A percentile compares a stretch with the other conserved stretches of the same genome.
These are phyloP conservation scores for Amphilophus citrinellus DNA, from an alignment of 2,113 vertebrate genomes.

Conservation along the genomic window DNA sequence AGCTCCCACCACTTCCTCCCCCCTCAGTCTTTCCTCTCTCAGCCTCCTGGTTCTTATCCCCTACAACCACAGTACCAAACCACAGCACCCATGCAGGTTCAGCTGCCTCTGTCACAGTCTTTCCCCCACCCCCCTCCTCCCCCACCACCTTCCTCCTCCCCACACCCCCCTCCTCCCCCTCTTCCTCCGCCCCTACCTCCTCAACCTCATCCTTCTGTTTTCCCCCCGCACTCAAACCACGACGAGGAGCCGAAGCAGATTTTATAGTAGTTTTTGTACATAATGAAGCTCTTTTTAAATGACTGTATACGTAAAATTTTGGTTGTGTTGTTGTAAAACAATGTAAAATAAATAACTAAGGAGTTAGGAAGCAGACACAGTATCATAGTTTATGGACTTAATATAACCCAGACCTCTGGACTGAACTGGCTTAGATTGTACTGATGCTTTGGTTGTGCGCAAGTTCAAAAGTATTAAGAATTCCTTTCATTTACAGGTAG, in stretches of 20 bases:
- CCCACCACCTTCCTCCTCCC: background rate
- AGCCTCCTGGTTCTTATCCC: slow-evolving; percentile 36
- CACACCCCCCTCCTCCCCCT: slow-evolving; percentile 50
- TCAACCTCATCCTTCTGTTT: slow-evolving; percentile 60
- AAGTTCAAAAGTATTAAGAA: slow-evolving; percentile 8
- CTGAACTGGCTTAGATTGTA: slow-evolving; percentile 34
- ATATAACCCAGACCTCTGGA: slow-evolving; percentile 30
- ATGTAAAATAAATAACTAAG: slow-evolving; percentile 46
- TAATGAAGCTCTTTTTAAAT: slow-evolving; percentile 74
- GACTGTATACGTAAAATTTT: slow-evolving; percentile 68
- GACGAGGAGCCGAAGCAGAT: slow-evolving; percentile 88
- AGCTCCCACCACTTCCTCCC: slow-evolving; percentile 61
- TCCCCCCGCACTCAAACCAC: slow-evolving; percentile 78
- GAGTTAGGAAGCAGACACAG: slow-evolving; percentile 1
- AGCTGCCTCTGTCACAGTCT: slow-evolving; percentile 36
- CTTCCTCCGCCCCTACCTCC: slow-evolving; percentile 69
- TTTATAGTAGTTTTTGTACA: slow-evolving; percentile 91
- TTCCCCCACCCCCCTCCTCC: slow-evolving; percentile 63
- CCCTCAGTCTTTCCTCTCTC: slow-evolving; percentile 52
- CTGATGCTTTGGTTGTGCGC: background rate
- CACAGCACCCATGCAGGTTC: slow-evolving; percentile 27
- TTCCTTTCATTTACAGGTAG: slow-evolving; percentile 10
- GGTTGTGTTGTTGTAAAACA: slow-evolving; percentile 52
- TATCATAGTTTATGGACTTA: slow-evolving; percentile 32
- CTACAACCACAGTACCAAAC: slow-evolving; percentile 60